These are phyloP conservation scores for Saguinus midas DNA, from an alignment of 2,113 vertebrate genomes.

Conservation along the genomic window DNA sequence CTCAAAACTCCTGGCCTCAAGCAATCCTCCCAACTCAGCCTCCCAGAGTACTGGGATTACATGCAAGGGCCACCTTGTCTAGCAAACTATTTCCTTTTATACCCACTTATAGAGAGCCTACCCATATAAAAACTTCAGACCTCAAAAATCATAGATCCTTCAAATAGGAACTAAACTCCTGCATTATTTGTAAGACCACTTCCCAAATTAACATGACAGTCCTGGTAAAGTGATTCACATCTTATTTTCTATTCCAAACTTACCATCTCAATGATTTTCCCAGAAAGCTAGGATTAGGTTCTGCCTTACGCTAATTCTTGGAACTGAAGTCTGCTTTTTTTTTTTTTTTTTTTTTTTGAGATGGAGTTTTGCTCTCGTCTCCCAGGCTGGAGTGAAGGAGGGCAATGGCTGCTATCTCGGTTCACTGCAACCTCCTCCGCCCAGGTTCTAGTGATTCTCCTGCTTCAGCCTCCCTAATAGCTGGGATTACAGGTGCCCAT, in stretches of 20 bases:
- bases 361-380: too few relatives aligned
- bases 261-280: background rate
- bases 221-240: background rate
- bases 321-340: background rate
- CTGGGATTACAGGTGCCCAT: rapidly evolving
- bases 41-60: too few relatives aligned
- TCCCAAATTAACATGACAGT: background rate
- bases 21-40: too few relatives aligned
- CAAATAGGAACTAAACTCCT: background rate
- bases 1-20: too few relatives aligned
- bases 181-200: background rate
- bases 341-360: too few relatives aligned
- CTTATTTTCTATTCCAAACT: background rate
- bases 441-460: too few relatives aligned
- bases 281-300: background rate
- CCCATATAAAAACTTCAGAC: background rate
- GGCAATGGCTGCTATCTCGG: too few relatives aligned
- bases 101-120: background rate
- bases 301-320: background rate
- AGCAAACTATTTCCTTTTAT: background rate
- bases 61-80: background rate
- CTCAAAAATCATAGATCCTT: background rate
- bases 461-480: too few relatives aligned
- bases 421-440: too few relatives aligned
- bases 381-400: too few relatives aligned